Base-by-base conservation (phyloP, 2,888 invertebrate genomes). In the Erpobdella octoculata region DNA sequence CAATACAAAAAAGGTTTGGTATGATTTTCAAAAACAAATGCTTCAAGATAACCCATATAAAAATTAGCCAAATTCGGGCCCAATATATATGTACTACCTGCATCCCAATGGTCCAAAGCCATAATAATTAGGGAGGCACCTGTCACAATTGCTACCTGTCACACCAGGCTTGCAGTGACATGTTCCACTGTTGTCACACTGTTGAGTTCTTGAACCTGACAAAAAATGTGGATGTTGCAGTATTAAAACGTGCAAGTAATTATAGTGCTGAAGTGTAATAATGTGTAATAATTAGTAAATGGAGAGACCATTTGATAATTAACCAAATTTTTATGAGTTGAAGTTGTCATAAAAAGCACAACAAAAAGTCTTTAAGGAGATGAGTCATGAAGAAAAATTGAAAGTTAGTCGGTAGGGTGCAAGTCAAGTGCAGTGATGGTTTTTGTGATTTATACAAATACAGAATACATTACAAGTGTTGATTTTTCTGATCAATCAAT, bases 111-210 rank as follows among this genome's bases (percentile, higher is more conserved):
- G 85, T 0, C 92, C 89, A 82, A 97, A 97, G 79, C 94, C 94
- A 83, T 89, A 96, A 84, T 89, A 89, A 83, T 97, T 95, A 1
- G 89, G 87, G 9, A 89, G 88, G 79, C 90, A 91, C 0, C 89
- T 87, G 81, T 96, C 92, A 80, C 98, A 98, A 81, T 92, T 93
- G 75, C 92, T 91, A 0, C 97, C 97, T 0, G 90, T 91, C 9
- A 95, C 93, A 18, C 97, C 97, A 0, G 93, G 91, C 81, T 96
- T 96, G 82, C 97, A 98, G 78, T 90, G 90, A 78, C 97, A 98
- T 80, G 89, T 90, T 71, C 98, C 97, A 81, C 90, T 89, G 2
- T 88, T 87, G 82, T 93, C 92, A 81, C 96, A 97, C 82, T 96
- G 96, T 31, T 92, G 86, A 76, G 88, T 91, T 74, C 91, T 86